Evolutionary conservation across 2,888 invertebrate species (phyloP), one percentile per base, ranked within the genome.

Genomic region (Trachelus iudaicus): DNA sequence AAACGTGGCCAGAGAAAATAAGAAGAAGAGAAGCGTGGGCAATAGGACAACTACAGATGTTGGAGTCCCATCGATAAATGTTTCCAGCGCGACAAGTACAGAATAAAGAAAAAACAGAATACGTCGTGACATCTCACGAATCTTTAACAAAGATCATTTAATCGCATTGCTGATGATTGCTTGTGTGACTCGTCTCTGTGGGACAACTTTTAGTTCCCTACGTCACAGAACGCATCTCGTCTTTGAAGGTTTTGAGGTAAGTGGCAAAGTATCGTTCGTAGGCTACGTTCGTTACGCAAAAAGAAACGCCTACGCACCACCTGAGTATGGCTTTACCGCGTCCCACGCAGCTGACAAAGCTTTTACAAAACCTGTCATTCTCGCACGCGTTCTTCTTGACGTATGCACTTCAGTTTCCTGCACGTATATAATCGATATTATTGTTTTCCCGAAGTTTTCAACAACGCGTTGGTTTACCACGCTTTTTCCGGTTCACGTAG

Each of bases 241-340:
- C 30, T 71, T 71, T 71, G 33, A 34, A 34, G 34, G 13, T 37
- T 74, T 37, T n/a, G 68, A 76, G 78, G 79, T 73, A 76, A 79
- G 76, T 75, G 75, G 56, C 69, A 34, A 74, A 73, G 69, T 69
- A 76, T 78, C 75, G 69, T 68, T 77, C 77, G 69, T 68, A 34
- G 74, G 76, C 68, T 35, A 68, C 12, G 35, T 34, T 76, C 78
- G 75, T 78, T 76, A 56, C 76, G 69, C 31, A 73, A 75, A 79
- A 77, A 76, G 79, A 75, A 33, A 73, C 76, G 69, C 78, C 80
- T 76, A 80, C 80, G 78, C 78, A n/a, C 74, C 34, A 73, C 71
- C 30, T 74, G 71, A 71, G 77, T 68, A 71, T 56, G 37, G 76
- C 37, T 77, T 30, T 69, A 34, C 11, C 69, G 68, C 77, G 56